Conservation (phyloP, 53 echinoderm and acorn worm species). For the Crossaster papposus region DNA sequence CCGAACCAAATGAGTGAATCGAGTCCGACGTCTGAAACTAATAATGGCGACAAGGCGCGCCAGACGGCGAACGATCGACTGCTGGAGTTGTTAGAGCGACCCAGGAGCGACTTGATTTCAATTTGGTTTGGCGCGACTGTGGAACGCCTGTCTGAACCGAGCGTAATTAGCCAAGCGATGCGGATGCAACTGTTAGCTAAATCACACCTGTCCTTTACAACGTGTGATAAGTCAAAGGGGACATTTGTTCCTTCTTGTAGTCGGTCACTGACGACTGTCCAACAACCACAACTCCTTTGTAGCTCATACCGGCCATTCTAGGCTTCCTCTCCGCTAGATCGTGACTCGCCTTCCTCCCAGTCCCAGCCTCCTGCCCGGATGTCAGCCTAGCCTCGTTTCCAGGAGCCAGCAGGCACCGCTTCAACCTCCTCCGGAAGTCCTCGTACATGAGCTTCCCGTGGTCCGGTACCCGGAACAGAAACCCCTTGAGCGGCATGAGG, state of each 20-base stretch:
- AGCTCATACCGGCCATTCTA: neutral
- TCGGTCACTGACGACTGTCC: neutral
- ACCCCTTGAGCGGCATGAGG: constrained; percentile 58
- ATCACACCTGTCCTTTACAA: neutral
- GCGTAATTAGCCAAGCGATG: neutral
- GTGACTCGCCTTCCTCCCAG: too few species aligned
- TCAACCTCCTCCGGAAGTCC: constrained; percentile 54
- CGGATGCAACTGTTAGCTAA: neutral
- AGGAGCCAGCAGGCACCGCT: constrained; percentile 1
- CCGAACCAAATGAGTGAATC: too few species aligned
- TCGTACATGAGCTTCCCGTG: constrained; percentile 49
- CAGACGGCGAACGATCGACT: too few species aligned
- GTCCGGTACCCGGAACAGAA: constrained; percentile 48
- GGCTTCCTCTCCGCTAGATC: neutral
- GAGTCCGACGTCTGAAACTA: too few species aligned
- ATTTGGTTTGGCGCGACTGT: too few species aligned
- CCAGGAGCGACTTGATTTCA: too few species aligned
- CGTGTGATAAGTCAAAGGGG: constrained; percentile 24
- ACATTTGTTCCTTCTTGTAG: neutral
- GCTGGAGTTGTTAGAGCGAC: too few species aligned
- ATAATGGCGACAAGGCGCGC: too few species aligned
- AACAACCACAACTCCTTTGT: neutral
- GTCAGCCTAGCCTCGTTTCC: constrained; percentile 11
- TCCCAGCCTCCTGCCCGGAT: neutral
- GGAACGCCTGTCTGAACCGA: too few species aligned